A percentile compares a stretch with the other conserved stretches of the same genome.
These are phyloP conservation scores for Astropecten irregularis DNA, from an alignment of 53 echinoderm and acorn worm genomes.

Conservation along the genomic window DNA sequence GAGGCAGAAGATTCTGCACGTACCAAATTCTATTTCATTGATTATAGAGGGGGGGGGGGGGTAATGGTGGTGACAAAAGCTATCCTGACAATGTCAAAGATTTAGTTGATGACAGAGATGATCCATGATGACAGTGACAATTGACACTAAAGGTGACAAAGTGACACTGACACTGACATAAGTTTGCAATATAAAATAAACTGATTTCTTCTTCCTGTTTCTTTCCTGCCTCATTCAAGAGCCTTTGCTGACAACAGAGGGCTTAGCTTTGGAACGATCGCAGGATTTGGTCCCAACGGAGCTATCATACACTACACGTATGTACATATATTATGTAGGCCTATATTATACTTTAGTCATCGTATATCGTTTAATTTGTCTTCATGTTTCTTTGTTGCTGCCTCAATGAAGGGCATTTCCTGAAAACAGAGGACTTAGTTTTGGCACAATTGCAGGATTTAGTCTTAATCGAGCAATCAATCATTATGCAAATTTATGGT, in stretches of 20 bases:
- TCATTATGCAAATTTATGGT: conserved; percentile 78
- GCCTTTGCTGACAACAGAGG: conserved; percentile 46
- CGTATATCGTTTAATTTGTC: too few relatives aligned
- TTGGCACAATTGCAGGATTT: conserved; percentile 90
- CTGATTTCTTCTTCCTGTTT: too few relatives aligned
- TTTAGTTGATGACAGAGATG: too few relatives aligned
- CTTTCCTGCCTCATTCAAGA: conserved; percentile 10
- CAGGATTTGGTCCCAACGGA: conserved; percentile 83
- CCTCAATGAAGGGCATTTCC: conserved; percentile 10
- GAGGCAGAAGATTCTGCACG: too few relatives aligned
- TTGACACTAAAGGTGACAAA: too few relatives aligned
- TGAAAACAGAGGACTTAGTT: conserved; percentile 73
- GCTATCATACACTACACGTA: conserved; percentile 97
- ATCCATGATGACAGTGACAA: too few relatives aligned
- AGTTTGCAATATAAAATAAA: too few relatives aligned
- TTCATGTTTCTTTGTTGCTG: not conserved
- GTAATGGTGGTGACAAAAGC: too few relatives aligned
- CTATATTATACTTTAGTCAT: not conserved
- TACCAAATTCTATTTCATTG: too few relatives aligned
- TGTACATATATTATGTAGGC: conserved; percentile 12
- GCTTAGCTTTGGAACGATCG: conserved; percentile 90
- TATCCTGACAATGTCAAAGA: too few relatives aligned
- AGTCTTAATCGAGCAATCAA: conserved; percentile 86
- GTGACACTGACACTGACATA: too few relatives aligned
- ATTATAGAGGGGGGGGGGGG: too few relatives aligned